phyloP scores from a whole-genome alignment of 2,888 invertebrate species.

The Tethea ocularis region DNA sequence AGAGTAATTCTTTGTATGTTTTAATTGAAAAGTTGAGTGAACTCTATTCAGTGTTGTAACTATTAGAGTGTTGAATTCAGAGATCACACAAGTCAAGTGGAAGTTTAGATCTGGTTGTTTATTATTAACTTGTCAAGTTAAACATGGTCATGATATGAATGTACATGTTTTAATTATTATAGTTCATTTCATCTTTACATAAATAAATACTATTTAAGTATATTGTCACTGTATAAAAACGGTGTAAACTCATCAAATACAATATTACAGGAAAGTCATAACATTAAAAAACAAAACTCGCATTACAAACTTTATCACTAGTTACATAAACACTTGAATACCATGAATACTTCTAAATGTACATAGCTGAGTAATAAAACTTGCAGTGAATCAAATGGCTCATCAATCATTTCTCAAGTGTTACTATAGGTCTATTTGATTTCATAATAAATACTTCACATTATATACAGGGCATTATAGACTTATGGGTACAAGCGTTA shows the following conservation, averaged over 20 bases:
- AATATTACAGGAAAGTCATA: neutral
- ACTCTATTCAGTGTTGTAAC: neutral
- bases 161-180: neutral
- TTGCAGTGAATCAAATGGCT: slow-evolving; percentile 21
- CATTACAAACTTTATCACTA: neutral
- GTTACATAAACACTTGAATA: neutral
- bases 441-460: slow-evolving; percentile 13
- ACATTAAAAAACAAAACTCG: neutral
- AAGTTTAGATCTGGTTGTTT: neutral
- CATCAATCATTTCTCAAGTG: slow-evolving; percentile 21
- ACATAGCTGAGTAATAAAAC: slow-evolving; percentile 11
- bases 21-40: slow-evolving; percentile 1
- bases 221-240: neutral
- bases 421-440: slow-evolving; percentile 12
- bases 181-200: neutral
- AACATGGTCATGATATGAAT: neutral
- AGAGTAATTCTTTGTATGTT: neutral
- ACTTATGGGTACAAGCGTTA: neutral
- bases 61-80: neutral
- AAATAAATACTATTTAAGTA: neutral
- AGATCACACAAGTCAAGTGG: slow-evolving; percentile 1
- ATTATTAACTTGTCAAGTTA: neutral
- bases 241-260: neutral
- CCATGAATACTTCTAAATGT: neutral
- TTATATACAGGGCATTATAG: neutral